Base-by-base conservation (phyloP, 2,888 invertebrate genomes). In the Ecdyonurus torrentis region DNA sequence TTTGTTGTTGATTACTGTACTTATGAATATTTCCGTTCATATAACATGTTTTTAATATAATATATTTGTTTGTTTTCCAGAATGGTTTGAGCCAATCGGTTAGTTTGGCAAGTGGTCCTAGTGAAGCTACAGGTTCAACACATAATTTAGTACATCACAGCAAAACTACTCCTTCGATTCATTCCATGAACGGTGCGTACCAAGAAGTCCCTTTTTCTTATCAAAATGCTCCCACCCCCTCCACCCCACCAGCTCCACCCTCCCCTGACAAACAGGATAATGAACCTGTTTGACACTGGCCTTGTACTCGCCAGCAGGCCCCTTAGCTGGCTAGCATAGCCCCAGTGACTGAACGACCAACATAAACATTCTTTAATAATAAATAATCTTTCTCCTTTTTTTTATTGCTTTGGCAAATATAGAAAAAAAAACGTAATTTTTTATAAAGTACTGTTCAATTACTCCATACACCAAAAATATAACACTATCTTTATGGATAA, bases 101-200 rank as follows among this genome's bases (percentile, higher is more conserved):
- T 22, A 65, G 65, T 61, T 24, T 55, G 53, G 58, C 19, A 23
- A 60, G 64, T 59, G 64, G 66, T 18, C 69, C 22, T 59, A 71
- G 68, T 60, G 75, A 75, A 53, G 66, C 73, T 2, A 71, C 72
- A 18, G 73, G 72, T 59, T 74, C 75, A n/a, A 72, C 72, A 68
- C 75, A 73, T 63, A 74, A 73, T 64, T 69, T 75, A 37, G 71
- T 72, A 5, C 68, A 23, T 24, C 23, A 1, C 1, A 23, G 59
- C 59, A 24, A 23, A 2, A 59, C 25, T 2, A 24, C 25, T 2
- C 61, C 52, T 52, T 71, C 71, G 64, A 69, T 74, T 63, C 74
- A 75, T 64, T 72, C 74, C 23, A 69, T 74, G 53, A 74, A 74
- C 72, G 74, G 74, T 75, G 74, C 74, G 74, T 61, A 52, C 52